Conservation (phyloP, 2,797 vertebrate genomes). For the Peromyscus nudipes region DNA sequence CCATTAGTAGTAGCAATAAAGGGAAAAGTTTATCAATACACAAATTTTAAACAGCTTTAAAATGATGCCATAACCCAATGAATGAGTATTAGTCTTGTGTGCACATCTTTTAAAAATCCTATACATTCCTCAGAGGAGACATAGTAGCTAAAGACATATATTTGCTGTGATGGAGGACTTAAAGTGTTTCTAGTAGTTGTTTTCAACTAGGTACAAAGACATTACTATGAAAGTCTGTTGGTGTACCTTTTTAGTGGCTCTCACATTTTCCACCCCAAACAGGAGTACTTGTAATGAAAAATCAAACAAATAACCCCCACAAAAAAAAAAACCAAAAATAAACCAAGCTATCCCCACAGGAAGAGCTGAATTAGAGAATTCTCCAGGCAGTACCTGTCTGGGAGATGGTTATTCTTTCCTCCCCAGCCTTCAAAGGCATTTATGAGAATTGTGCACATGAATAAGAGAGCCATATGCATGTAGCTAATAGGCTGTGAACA, state of each 20-base stretch:
- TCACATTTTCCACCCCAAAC: not conserved
- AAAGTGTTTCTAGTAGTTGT: not conserved
- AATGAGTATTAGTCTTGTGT: not conserved
- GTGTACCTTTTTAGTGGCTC: not conserved
- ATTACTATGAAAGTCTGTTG: not conserved
- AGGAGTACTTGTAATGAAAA: not conserved
- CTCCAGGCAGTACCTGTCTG: not conserved
- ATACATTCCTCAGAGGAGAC: not conserved
- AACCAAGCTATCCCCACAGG: not conserved
- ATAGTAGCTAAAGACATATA: not conserved
- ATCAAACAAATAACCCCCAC: not conserved
- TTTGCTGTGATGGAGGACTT: not conserved
- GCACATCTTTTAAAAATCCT: not conserved
- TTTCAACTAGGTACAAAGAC: not conserved
- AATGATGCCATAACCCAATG: not conserved
- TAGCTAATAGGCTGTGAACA: not conserved
- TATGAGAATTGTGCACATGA: not conserved
- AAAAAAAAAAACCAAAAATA: not conserved
- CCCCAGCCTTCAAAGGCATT: not conserved
- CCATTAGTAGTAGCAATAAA: conserved; percentile 9
- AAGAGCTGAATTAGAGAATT: not conserved
- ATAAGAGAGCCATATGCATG: not conserved
- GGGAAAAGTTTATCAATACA: not conserved
- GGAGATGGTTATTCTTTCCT: not conserved
- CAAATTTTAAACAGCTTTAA: not conserved